phyloP scores from a whole-genome alignment of 2,113 vertebrate genomes.

The Nothocercus nigrocapillus region DNA sequence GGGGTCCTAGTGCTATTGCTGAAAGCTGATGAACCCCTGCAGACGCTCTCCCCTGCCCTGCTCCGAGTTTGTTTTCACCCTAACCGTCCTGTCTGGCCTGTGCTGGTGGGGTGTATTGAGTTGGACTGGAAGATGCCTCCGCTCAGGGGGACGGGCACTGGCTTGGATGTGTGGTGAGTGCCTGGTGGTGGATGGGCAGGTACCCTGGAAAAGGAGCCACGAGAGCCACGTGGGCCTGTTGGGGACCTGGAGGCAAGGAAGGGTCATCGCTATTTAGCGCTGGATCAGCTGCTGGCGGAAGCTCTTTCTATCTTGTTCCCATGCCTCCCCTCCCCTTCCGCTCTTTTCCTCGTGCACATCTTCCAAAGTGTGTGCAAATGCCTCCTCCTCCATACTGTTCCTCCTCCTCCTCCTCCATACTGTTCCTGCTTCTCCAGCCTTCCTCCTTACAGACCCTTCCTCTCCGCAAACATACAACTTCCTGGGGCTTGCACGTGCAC shows the following conservation, averaged over 20 bases:
- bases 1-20: neutral
- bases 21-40: neutral
- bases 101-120: neutral
- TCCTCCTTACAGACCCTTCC: too few species aligned
- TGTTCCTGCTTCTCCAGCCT: too few species aligned
- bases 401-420: too few species aligned
- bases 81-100: neutral
- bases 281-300: neutral
- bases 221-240: neutral
- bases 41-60: neutral
- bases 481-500: too few species aligned
- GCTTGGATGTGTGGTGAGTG: neutral
- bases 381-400: too few species aligned
- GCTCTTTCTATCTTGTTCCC: neutral
- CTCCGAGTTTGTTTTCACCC: neutral
- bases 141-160: accelerated
- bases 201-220: neutral
- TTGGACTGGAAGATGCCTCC: neutral
- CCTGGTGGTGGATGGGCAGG: neutral
- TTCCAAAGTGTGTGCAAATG: too few species aligned
- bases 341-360: too few species aligned
- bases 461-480: too few species aligned
- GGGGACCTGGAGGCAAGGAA: neutral
- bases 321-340: too few species aligned
- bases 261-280: neutral